These are phyloP conservation scores for Prenolepis imparis DNA, from an alignment of 2,888 invertebrate species.

Conservation along the genomic window DNA sequence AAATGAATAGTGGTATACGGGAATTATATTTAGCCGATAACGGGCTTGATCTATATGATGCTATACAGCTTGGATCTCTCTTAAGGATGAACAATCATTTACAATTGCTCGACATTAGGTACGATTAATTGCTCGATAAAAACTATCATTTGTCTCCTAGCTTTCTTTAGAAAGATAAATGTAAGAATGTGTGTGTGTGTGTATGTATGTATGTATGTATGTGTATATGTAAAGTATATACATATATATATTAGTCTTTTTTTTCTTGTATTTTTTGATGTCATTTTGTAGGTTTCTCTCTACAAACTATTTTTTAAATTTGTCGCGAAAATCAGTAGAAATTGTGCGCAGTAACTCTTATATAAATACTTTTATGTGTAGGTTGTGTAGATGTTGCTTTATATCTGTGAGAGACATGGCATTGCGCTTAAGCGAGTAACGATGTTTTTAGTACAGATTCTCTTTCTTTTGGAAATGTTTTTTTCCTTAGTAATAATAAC, in stretches of 20 bases:
- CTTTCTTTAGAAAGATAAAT: slow-evolving; percentile 2
- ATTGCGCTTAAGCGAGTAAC: slow-evolving; percentile 26
- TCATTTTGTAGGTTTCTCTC: neutral
- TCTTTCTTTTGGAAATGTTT: slow-evolving; percentile 55
- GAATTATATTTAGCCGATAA: slow-evolving; percentile 96
- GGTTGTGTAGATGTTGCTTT: slow-evolving; percentile 5
- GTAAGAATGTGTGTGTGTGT: neutral
- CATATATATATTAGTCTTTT: neutral
- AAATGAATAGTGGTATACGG: slow-evolving; percentile 91
- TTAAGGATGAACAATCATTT: slow-evolving; percentile 92
- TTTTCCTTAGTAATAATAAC: slow-evolving; percentile 86
- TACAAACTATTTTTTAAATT: neutral
- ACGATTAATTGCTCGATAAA: slow-evolving; percentile 78
- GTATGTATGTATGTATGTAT: too few species aligned
- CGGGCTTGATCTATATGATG: slow-evolving; percentile 91
- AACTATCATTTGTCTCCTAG: neutral
- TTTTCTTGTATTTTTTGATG: slow-evolving; percentile 12
- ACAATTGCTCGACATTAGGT: slow-evolving; percentile 94
- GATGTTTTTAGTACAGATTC: slow-evolving; percentile 44
- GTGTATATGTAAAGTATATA: neutral
- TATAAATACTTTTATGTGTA: slow-evolving; percentile 18
- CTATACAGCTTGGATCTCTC: slow-evolving; percentile 92
- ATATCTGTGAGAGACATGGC: neutral
- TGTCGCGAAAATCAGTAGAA: neutral
- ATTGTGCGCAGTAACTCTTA: slow-evolving; percentile 1